phyloP scores from a whole-genome alignment of 2,113 vertebrate species.

The Zapus hudsonius region DNA sequence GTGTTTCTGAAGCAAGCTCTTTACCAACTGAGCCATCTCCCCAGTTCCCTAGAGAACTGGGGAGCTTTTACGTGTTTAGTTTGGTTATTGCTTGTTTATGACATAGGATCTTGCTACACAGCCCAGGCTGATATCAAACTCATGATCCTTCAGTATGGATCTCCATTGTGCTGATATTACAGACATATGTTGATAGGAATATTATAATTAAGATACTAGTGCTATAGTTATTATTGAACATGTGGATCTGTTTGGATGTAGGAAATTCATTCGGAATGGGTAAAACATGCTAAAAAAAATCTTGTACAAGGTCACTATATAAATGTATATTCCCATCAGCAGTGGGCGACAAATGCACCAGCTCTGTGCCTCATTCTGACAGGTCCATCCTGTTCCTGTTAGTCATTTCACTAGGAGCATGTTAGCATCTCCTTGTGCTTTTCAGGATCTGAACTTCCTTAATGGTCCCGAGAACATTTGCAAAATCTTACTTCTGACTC shows the following conservation, averaged over 20 bases:
- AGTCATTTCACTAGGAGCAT: not conserved
- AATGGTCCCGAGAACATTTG: not conserved
- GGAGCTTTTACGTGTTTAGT: not conserved
- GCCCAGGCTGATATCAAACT: not conserved
- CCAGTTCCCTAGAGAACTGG: too few relatives aligned
- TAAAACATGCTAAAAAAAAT: not conserved
- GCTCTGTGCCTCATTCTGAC: not conserved
- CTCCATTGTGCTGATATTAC: not conserved
- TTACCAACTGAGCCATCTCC: not conserved
- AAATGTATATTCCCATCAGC: not conserved
- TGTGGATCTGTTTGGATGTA: not conserved
- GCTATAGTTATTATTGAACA: not conserved
- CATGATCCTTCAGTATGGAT: not conserved
- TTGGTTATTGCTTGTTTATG: not conserved
- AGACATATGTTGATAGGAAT: not conserved
- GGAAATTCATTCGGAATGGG: not conserved
- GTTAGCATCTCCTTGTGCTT: not conserved
- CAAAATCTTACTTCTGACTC: not conserved
- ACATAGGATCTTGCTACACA: not conserved
- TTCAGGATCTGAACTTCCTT: not conserved
- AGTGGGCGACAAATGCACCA: not conserved
- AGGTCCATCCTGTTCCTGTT: not conserved
- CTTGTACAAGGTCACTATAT: too few relatives aligned
- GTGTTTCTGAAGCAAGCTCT: too few relatives aligned
- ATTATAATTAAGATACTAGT: not conserved